phyloP scores from a whole-genome alignment of 1,140 invertebrate species.

The Caenorhabditis inopinata region DNA sequence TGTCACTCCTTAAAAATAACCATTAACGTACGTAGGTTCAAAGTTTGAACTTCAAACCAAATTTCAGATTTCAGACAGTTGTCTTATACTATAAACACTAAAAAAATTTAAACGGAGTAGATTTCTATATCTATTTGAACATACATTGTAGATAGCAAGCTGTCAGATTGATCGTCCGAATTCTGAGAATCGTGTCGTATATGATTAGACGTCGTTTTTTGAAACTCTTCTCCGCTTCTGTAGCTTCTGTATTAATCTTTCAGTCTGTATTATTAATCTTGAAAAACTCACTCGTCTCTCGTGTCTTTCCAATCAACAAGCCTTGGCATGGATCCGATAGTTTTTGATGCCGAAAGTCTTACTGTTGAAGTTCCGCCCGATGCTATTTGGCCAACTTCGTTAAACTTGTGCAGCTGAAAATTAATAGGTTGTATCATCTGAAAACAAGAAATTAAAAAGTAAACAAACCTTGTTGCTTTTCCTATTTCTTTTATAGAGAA shows the following conservation, averaged over 20 bases:
- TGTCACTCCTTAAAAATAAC: slow-evolving; percentile 27
- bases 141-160: slow-evolving; percentile 41
- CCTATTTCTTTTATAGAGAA: slow-evolving; percentile 43
- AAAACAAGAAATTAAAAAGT: background rate
- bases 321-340: slow-evolving; percentile 38
- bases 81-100: background rate
- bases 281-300: background rate
- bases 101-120: background rate
- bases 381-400: slow-evolving; percentile 1
- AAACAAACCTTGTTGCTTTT: slow-evolving; percentile 25
- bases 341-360: slow-evolving; percentile 33
- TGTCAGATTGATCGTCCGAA: slow-evolving; percentile 40
- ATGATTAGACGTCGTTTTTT: background rate
- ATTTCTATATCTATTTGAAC: background rate
- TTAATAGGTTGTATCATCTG: background rate
- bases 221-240: background rate
- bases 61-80: slow-evolving; percentile 1
- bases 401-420: slow-evolving; percentile 33
- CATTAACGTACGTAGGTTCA: too few relatives aligned
- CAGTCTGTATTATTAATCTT: background rate
- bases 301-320: slow-evolving; percentile 6
- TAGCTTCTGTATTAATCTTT: background rate
- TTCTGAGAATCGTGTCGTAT: slow-evolving; percentile 30
- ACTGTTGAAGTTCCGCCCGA: slow-evolving; percentile 21
- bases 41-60: background rate